Percentiles rank a stretch among this genome's conserved stretches.
Evolutionary conservation across 2,113 vertebrate species (phyloP).

Genomic region (Rhadina sibilatrix): DNA sequence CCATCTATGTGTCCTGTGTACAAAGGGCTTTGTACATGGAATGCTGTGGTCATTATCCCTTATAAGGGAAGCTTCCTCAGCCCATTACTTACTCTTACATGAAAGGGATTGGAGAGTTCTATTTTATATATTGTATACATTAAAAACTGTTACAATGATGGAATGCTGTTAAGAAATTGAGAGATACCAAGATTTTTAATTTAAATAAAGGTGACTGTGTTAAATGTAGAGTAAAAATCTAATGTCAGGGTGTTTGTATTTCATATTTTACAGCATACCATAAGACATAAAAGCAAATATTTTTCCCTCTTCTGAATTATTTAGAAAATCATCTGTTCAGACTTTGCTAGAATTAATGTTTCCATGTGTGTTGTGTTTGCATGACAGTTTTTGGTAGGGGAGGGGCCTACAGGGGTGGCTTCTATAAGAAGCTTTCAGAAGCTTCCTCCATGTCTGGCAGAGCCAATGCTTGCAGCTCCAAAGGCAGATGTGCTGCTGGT

Average conservation of each 20-base stretch:
- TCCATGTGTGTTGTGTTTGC: background rate
- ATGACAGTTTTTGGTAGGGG: background rate
- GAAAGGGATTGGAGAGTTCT: background rate
- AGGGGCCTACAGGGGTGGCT: background rate
- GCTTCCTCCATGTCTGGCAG: background rate
- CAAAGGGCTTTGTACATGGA: background rate
- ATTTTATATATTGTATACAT: background rate
- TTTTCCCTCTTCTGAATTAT: background rate
- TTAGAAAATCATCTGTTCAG: background rate
- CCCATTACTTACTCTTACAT: background rate
- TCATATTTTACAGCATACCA: background rate
- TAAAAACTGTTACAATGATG: background rate
- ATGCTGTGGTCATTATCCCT: background rate
- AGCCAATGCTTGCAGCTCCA: background rate
- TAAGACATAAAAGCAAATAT: background rate
- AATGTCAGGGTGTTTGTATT: background rate
- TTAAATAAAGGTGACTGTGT: background rate
- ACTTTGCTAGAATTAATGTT: background rate
- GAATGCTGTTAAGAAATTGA: background rate
- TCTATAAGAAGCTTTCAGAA: background rate
- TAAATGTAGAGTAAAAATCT: background rate
- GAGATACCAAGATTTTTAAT: background rate
- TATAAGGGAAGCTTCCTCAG: background rate
- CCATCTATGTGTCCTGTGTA: background rate
- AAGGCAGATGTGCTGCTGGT: fast-evolving